Conservation (phyloP, 2,888 invertebrate species). For the Caradrina kadenii region DNA sequence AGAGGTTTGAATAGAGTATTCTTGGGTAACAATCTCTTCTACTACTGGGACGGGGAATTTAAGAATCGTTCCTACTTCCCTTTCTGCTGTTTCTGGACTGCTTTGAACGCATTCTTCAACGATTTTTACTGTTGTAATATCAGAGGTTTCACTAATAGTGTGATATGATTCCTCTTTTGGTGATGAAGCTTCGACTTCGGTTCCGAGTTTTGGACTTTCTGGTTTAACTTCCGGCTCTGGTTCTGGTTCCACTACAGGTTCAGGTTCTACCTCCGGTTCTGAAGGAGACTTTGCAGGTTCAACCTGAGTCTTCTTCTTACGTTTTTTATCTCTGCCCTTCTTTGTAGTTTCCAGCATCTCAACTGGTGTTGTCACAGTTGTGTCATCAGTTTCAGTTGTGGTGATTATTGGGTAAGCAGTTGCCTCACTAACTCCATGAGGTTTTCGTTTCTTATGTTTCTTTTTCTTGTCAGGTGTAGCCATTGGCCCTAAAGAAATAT, state of each 20-base stretch:
- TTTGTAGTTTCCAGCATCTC: constrained; percentile 75
- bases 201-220: constrained; percentile 86
- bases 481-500: constrained; percentile 87
- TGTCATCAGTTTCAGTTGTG: constrained; percentile 83
- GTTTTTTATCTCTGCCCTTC: constrained; percentile 86
- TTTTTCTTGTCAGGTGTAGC: constrained; percentile 82
- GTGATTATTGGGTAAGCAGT: constrained; percentile 82
- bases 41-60: constrained; percentile 91
- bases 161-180: constrained; percentile 91
- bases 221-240: constrained; percentile 73
- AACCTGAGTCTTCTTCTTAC: constrained; percentile 84
- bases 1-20: constrained; percentile 91
- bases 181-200: constrained; percentile 87
- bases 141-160: constrained; percentile 90
- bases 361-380: constrained; percentile 74
- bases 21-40: constrained; percentile 90
- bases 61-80: constrained; percentile 89
- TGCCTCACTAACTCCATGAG: constrained; percentile 80
- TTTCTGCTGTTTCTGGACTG: constrained; percentile 83
- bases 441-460: constrained; percentile 87
- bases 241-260: constrained; percentile 58
- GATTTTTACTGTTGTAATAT: constrained; percentile 91
- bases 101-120: constrained; percentile 92
- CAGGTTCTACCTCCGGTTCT: constrained; percentile 55
- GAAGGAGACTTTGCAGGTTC: constrained; percentile 69